These are phyloP conservation scores for Aptenodytes patagonicus DNA, from an alignment of 2,113 vertebrate genomes.

Conservation along the genomic window DNA sequence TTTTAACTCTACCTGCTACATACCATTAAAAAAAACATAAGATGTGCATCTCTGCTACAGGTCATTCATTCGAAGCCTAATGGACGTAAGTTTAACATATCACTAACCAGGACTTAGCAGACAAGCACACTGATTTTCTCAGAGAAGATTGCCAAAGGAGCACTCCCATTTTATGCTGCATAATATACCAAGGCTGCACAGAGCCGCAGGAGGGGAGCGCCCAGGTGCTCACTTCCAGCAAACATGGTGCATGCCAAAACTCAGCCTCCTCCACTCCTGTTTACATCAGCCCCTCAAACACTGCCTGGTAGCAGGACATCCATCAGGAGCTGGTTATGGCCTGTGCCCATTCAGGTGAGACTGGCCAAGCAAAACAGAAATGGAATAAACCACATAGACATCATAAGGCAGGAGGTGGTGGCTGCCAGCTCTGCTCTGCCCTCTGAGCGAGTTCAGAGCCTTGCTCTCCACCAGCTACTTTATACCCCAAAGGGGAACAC, in stretches of 20 bases:
- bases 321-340: neutral
- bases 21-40: neutral
- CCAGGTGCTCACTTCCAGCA: neutral
- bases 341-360: neutral
- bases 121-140: neutral
- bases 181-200: neutral
- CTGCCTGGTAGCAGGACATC: neutral
- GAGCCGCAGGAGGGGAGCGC: neutral
- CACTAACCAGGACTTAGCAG: neutral
- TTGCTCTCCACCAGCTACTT: neutral
- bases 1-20: conserved; percentile 1
- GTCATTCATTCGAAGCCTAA: neutral
- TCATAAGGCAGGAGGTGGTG: neutral
- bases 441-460: neutral
- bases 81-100: neutral
- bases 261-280: neutral
- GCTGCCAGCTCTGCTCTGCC: neutral
- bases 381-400: neutral
- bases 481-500: neutral
- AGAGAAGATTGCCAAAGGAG: neutral
- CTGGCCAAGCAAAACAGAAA: neutral
- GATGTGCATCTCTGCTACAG: neutral
- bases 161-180: accelerated
- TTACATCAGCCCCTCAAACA: neutral
- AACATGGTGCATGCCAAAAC: accelerated